phyloP scores from a whole-genome alignment of 2,888 invertebrate species.

The Lucinisca nassula region DNA sequence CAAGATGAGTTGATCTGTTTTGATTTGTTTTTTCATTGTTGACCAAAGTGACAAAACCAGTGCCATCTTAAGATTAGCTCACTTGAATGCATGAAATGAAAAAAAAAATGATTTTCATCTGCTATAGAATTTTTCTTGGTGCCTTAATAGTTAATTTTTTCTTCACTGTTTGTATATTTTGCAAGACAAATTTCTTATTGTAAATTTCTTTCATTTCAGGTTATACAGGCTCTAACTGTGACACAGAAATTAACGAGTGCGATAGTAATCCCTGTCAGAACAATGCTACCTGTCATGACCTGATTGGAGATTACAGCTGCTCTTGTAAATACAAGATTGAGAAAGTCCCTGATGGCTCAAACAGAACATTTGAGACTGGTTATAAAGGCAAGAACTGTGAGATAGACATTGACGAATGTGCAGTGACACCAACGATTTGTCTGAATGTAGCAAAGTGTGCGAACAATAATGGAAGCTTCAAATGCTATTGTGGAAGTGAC shows the following conservation, averaged over 20 bases:
- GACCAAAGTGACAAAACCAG: too few relatives aligned
- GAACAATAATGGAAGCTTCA: constrained; percentile 66
- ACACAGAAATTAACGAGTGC: constrained; percentile 73
- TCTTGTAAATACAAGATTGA: constrained; percentile 52
- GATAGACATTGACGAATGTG: constrained; percentile 76
- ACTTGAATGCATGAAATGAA: too few relatives aligned
- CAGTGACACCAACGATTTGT: constrained; percentile 71
- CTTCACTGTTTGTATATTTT: too few relatives aligned
- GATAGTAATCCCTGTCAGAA: constrained; percentile 82
- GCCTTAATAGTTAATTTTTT: too few relatives aligned
- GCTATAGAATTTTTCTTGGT: too few relatives aligned
- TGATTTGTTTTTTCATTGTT: too few relatives aligned
- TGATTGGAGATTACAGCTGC: constrained; percentile 62
- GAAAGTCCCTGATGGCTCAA: constrained; percentile 39
- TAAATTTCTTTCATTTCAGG: too few relatives aligned
- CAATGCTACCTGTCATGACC: constrained; percentile 70
- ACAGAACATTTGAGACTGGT: constrained; percentile 72
- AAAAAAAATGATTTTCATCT: too few relatives aligned
- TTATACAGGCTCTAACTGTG: constrained; percentile 68
- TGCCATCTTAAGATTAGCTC: too few relatives aligned
- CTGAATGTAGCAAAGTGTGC: constrained; percentile 75
- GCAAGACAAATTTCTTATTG: too few relatives aligned
- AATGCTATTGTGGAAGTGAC: constrained; percentile 73
- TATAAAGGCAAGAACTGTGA: constrained; percentile 83
- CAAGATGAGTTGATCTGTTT: too few relatives aligned